Conservation (phyloP, 2,797 vertebrate genomes). For the Clarias laeviceps region DNA sequence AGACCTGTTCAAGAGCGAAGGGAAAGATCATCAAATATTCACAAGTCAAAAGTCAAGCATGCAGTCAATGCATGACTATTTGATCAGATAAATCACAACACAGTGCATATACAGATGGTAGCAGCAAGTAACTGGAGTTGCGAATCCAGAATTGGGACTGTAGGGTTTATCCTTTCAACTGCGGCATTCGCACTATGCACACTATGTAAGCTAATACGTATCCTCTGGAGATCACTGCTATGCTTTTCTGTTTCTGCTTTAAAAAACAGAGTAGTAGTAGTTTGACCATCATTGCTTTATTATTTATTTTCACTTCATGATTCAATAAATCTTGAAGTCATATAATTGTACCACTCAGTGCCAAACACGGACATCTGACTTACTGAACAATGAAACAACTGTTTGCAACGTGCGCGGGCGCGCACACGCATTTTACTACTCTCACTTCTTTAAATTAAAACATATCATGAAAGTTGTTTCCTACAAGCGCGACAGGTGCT, state of each 20-base stretch:
- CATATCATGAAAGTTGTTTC: neutral
- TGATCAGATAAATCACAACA: neutral
- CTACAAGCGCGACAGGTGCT: neutral
- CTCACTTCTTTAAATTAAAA: neutral
- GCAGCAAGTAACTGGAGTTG: neutral
- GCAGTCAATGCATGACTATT: neutral
- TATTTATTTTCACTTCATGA: neutral
- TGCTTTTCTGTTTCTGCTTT: neutral
- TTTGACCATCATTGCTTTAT: neutral
- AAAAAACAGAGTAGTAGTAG: neutral
- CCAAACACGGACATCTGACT: neutral
- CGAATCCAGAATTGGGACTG: constrained; percentile 12
- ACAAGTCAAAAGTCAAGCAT: neutral
- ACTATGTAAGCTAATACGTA: constrained; percentile 5
- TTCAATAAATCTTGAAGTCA: neutral
- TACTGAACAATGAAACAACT: neutral
- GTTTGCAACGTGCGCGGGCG: neutral
- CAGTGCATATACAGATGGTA: neutral
- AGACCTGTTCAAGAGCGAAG: neutral
- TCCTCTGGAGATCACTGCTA: neutral
- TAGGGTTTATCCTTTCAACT: constrained; percentile 15
- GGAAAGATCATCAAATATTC: neutral
- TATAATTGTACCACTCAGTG: neutral
- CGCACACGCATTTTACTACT: neutral
- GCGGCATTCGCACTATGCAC: constrained; percentile 28